A percentile compares a stretch with the other conserved stretches of the same genome.
These are phyloP conservation scores for Acrobasis repandana DNA, from an alignment of 2,888 invertebrate genomes.

Conservation along the genomic window DNA sequence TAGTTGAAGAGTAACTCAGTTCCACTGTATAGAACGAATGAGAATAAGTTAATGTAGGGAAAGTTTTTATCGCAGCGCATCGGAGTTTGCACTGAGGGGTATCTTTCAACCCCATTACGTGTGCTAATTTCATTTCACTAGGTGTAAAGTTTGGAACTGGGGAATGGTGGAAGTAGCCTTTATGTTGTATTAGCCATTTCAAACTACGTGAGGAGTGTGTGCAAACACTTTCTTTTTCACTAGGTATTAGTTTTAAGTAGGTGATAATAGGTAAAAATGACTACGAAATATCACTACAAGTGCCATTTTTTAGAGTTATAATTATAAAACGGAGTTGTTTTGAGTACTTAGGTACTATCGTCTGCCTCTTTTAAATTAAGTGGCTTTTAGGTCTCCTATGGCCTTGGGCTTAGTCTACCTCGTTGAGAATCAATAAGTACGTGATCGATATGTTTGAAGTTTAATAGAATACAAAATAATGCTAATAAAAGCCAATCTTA, in stretches of 20 bases:
- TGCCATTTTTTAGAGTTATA: too few species aligned
- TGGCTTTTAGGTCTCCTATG: too few species aligned
- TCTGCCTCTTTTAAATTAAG: too few species aligned
- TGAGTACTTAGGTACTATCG: too few species aligned
- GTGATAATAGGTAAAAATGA: too few species aligned
- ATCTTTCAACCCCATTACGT: conserved; percentile 20
- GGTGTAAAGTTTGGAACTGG: conserved; percentile 17
- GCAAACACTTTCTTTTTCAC: background rate
- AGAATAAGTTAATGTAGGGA: conserved; percentile 18
- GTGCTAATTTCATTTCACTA: conserved; percentile 16
- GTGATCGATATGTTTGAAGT: too few species aligned
- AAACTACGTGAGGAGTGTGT: background rate
- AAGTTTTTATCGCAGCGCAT: conserved; percentile 19
- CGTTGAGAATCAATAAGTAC: too few species aligned
- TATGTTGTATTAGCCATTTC: background rate
- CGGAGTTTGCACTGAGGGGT: conserved; percentile 16
- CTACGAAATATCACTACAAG: too few species aligned
- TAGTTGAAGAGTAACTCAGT: conserved; percentile 14
- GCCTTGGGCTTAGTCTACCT: too few species aligned
- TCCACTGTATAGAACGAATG: conserved; percentile 19
- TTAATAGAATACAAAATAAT: too few species aligned
- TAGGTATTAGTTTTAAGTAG: background rate
- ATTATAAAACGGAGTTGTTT: too few species aligned
- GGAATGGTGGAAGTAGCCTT: background rate
- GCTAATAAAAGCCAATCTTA: too few species aligned